Conservation (phyloP, 2,113 vertebrate species). For the Smithornis capensis region DNA sequence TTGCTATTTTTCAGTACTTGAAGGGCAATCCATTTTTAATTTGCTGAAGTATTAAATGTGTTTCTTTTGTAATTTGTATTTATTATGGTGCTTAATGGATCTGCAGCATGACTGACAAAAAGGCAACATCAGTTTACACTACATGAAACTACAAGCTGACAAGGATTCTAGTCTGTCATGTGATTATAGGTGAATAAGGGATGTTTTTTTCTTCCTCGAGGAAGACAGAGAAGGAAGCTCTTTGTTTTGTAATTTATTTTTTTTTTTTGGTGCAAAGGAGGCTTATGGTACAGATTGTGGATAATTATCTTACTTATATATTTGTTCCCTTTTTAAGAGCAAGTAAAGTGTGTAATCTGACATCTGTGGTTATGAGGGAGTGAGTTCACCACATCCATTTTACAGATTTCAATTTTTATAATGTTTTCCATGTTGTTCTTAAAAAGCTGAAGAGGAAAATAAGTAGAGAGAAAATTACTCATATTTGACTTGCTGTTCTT, state of each 20-base stretch:
- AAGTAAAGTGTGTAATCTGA: not conserved
- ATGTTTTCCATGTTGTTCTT: not conserved
- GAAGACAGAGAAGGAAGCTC: not conserved
- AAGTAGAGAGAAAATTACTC: constrained; percentile 21
- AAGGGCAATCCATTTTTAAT: constrained; percentile 30
- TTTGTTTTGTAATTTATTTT: not conserved
- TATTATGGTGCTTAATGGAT: constrained; percentile 17
- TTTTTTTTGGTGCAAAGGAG: not conserved
- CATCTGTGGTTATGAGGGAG: not conserved
- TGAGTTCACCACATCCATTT: not conserved
- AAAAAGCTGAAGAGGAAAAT: not conserved
- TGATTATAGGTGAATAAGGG: not conserved
- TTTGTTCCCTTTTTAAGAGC: not conserved
- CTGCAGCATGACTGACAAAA: constrained; percentile 1
- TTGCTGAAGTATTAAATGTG: not conserved
- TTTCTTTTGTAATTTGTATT: constrained; percentile 32
- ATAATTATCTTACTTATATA: not conserved
- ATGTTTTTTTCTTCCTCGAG: not conserved
- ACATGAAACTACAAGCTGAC: accelerated
- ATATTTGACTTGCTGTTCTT: constrained; percentile 42
- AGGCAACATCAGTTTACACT: not conserved
- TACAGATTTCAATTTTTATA: not conserved
- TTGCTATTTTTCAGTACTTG: constrained; percentile 4
- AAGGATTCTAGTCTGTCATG: not conserved
- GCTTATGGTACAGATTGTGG: not conserved